Percentiles rank a stretch among this genome's conserved stretches.
Evolutionary conservation across 2,113 vertebrate genomes (phyloP).

Genomic region (Xiphophorus couchianus): DNA sequence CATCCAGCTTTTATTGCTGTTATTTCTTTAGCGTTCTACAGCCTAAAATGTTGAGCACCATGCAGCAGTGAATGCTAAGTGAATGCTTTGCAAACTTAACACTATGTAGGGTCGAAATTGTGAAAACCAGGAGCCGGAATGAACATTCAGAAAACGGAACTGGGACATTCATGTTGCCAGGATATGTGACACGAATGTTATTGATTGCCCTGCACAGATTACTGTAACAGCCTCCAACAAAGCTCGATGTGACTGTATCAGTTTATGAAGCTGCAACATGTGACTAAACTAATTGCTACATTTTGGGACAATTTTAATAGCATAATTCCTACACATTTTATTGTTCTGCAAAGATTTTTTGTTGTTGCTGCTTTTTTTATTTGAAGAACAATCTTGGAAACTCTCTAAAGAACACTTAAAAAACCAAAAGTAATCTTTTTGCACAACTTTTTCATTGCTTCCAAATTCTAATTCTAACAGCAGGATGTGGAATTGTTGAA

Average conservation of each 20-base stretch:
- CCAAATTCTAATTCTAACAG: too few relatives aligned
- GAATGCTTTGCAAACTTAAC: not conserved
- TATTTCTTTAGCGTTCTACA: conserved; percentile 20
- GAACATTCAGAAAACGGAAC: not conserved
- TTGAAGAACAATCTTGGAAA: too few relatives aligned
- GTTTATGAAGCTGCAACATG: not conserved
- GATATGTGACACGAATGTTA: conserved; percentile 8
- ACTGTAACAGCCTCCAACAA: not conserved
- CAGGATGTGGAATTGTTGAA: too few relatives aligned
- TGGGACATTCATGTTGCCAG: conserved; percentile 2
- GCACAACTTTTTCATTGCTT: too few relatives aligned
- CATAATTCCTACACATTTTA: too few relatives aligned
- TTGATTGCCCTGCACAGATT: conserved; percentile 31
- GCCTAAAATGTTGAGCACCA: conserved; percentile 22
- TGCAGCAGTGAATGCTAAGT: not conserved
- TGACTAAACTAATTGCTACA: not conserved
- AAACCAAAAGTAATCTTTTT: too few relatives aligned
- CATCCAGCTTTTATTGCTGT: conserved; percentile 23
- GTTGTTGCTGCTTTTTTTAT: too few relatives aligned
- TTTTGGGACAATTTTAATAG: too few relatives aligned
- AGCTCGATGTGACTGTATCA: not conserved
- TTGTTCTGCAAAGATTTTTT: too few relatives aligned
- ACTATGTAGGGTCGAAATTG: not conserved
- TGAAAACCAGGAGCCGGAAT: not conserved
- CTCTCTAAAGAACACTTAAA: too few relatives aligned